phyloP scores from a whole-genome alignment of 2,113 vertebrate genomes.

The Aptenodytes forsteri region DNA sequence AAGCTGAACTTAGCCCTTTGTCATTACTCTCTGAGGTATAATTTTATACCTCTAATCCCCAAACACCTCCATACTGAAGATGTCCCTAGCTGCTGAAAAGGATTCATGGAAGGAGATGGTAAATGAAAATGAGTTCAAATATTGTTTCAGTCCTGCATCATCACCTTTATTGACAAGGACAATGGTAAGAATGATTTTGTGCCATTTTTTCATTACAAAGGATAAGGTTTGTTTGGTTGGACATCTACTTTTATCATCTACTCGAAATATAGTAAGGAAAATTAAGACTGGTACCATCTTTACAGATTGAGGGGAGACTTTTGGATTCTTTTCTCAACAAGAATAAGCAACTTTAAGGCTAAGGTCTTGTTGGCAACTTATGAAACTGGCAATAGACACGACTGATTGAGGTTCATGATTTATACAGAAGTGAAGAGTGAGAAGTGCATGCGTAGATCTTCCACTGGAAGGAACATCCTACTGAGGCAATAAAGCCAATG shows the following conservation, averaged over 20 bases:
- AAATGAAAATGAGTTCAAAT: neutral
- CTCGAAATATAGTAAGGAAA: neutral
- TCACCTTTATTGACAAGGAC: neutral
- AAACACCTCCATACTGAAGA: neutral
- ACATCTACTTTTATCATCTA: neutral
- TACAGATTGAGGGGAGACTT: neutral
- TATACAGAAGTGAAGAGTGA: neutral
- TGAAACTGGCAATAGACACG: neutral
- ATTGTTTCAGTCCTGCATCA: neutral
- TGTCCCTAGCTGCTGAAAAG: neutral
- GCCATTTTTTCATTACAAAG: neutral
- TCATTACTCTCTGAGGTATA: neutral
- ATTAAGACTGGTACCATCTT: neutral
- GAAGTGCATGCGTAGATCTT: neutral
- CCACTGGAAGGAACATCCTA: neutral
- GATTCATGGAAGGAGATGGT: neutral
- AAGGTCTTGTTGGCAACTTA: neutral
- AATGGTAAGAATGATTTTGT: neutral
- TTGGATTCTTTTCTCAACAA: neutral
- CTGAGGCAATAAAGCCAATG: neutral
- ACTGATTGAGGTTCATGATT: neutral
- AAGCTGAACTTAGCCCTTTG: neutral
- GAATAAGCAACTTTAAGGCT: neutral
- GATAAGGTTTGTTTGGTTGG: neutral
- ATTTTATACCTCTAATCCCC: neutral